These are phyloP conservation scores for Rhyacophila brunnea DNA, from an alignment of 1,140 invertebrate species.

Conservation along the genomic window DNA sequence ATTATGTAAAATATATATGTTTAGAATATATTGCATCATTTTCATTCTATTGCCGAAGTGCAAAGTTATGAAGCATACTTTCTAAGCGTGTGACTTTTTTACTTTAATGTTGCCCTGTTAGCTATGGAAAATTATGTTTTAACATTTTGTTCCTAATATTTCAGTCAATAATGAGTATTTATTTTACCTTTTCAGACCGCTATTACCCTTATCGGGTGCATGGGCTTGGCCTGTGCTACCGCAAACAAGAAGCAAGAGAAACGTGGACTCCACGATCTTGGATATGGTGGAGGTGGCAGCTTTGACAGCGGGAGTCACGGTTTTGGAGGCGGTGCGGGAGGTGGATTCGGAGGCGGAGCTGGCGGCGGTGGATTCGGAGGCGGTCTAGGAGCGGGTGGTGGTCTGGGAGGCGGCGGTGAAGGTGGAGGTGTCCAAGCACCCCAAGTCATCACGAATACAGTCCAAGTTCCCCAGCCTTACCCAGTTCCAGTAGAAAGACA, in stretches of 20 bases:
- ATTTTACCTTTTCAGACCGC: neutral
- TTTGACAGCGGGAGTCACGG: neutral
- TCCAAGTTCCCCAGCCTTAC: conserved; percentile 29
- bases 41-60: no score
- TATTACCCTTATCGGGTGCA: conserved; percentile 28
- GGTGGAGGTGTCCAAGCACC: neutral
- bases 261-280: conserved; percentile 40
- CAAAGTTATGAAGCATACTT: no score
- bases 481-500: conserved; percentile 33
- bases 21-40: no score
- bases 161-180: neutral
- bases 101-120: no score
- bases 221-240: conserved; percentile 25
- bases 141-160: no score
- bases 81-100: no score
- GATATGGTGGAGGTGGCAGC: conserved; percentile 34
- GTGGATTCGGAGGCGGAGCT: neutral
- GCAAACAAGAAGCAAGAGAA: conserved; percentile 40
- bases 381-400: neutral
- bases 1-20: no score
- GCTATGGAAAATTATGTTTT: no score
- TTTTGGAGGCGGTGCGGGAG: conserved; percentile 2
- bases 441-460: conserved; percentile 17
- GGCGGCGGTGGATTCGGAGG: neutral
- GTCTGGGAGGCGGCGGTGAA: neutral